Base-by-base conservation (phyloP, 2,888 invertebrate genomes). In the Meloe dianella region DNA sequence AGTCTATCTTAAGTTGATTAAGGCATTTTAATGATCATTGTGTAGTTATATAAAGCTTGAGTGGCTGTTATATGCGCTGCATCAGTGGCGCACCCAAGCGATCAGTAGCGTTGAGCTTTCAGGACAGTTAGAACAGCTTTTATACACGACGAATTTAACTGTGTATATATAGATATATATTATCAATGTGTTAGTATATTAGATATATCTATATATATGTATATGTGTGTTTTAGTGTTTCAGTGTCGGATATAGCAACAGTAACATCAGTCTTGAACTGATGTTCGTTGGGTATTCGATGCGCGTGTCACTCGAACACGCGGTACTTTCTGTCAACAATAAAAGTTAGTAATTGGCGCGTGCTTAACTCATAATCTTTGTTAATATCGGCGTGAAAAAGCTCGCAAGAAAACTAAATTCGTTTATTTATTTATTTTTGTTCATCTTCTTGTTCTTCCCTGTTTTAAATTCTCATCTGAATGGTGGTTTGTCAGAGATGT, bases 51-150 rank as follows among this genome's bases (percentile, higher is more conserved):
- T 68, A 65, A 68, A 65, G 67, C 67, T 64, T 61, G 62, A 47
- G 65, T 66, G 64, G 68, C 63, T 65, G 68, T 60, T 63, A 64
- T 59, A 58, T 69, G 68, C 66, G 77, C 74, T 74, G 77, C 69
- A 66, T 69, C 69, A 70, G 69, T 74, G 71, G 75, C 77, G 77
- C 77, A 77, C 77, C 77, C 77, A 75, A 74, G 73, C 76, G 74
- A 71, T 73, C 74, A 65, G 68, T 73, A 72, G 74, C 74, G 75
- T 74, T 73, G 73, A 75, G 77, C 77, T 76, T 77, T 77, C 63
- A 60, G 56, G 54, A 29, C 47, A 61, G 60, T 29, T 61, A 68
- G 69, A 71, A 75, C 68, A 71, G 73, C 75, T 74, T 74, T 75
- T 75, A 72, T 74, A 51, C 22, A 47, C 8, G 47, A 32, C 12